Percentiles rank a stretch among this genome's conserved stretches.
These are phyloP conservation scores for Kryptopterus vitreolus DNA, from an alignment of 2,797 vertebrate genomes.

Conservation along the genomic window DNA sequence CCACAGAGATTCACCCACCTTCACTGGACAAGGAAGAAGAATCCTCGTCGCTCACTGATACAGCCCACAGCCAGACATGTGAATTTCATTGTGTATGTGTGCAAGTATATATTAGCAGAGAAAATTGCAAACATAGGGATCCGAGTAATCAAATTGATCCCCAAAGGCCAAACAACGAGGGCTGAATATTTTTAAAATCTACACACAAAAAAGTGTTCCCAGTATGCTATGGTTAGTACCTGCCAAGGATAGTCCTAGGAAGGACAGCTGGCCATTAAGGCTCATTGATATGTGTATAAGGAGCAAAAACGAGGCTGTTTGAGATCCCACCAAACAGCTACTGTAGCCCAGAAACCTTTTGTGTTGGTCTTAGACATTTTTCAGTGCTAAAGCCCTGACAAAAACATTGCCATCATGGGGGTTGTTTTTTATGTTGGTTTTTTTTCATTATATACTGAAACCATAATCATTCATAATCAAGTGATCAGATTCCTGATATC, in stretches of 20 bases:
- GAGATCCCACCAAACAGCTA: too few species aligned
- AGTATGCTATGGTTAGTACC: too few species aligned
- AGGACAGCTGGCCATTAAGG: too few species aligned
- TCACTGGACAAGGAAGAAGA: conserved; percentile 9
- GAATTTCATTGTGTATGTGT: neutral
- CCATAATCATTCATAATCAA: neutral
- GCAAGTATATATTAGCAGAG: neutral
- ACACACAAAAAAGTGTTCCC: too few species aligned
- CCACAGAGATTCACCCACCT: conserved; percentile 29
- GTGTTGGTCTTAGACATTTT: neutral
- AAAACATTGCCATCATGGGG: neutral
- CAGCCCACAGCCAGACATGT: conserved; percentile 12
- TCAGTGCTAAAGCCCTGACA: neutral
- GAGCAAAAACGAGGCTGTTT: too few species aligned
- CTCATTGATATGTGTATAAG: too few species aligned
- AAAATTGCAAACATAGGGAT: too few species aligned
- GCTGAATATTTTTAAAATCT: too few species aligned
- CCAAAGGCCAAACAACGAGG: too few species aligned
- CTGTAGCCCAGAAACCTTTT: too few species aligned
- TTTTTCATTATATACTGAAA: neutral
- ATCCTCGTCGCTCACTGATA: conserved; percentile 10
- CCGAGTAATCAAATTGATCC: too few species aligned
- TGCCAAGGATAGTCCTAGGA: too few species aligned
- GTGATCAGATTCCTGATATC: neutral
- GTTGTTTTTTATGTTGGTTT: neutral